Percentiles rank a stretch among this genome's conserved stretches.
These are phyloP conservation scores for Muntiacus muntjak DNA, from an alignment of 2,113 vertebrate species.

Conservation along the genomic window DNA sequence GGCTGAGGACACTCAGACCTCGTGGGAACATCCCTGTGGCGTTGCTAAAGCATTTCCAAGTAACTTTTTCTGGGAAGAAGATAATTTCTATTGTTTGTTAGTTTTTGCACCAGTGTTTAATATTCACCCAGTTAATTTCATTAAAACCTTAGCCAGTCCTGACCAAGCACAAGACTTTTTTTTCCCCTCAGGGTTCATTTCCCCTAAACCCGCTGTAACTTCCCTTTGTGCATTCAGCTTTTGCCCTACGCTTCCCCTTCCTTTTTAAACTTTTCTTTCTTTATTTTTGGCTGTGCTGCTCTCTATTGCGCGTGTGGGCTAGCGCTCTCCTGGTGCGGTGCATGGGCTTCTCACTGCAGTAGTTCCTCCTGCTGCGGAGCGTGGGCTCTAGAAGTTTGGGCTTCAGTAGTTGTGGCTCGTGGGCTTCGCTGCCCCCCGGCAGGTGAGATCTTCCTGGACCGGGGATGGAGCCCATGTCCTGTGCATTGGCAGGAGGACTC, in stretches of 20 bases:
- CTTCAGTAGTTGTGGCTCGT: not conserved
- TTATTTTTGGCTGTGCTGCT: accelerated
- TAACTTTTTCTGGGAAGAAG: not conserved
- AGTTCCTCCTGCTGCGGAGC: not conserved
- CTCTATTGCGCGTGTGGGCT: accelerated
- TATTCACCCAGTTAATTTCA: not conserved
- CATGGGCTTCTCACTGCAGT: accelerated
- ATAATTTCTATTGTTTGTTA: not conserved
- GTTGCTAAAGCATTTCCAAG: not conserved
- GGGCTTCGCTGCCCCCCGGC: not conserved
- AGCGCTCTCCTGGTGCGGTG: accelerated
- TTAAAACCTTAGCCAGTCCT: not conserved
- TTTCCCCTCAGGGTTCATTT: accelerated
- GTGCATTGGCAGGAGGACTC: accelerated
- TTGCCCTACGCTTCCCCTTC: not conserved
- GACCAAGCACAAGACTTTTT: not conserved
- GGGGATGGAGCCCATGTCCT: not conserved
- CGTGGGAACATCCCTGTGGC: accelerated
- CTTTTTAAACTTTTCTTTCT: accelerated
- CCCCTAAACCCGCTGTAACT: not conserved
- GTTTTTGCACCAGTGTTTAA: not conserved
- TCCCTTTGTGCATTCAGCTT: not conserved
- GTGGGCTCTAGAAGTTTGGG: not conserved
- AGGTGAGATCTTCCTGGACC: not conserved
- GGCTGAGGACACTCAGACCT: not conserved